Conservation (phyloP, 2,888 invertebrate species). For the Allolobophora icterica region DNA sequence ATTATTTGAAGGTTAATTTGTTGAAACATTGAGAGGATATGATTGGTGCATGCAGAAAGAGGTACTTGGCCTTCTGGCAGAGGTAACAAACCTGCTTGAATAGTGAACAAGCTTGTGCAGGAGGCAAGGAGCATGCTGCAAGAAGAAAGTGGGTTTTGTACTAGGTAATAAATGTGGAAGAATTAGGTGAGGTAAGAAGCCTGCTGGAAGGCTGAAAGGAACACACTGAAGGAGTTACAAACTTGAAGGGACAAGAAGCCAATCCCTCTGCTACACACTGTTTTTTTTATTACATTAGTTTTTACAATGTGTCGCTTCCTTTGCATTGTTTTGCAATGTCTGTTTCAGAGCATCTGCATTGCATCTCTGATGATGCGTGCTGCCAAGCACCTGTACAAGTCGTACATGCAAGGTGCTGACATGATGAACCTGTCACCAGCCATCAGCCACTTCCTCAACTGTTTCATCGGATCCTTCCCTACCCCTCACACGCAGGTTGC, state of each 20-base stretch:
- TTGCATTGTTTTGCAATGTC: background rate
- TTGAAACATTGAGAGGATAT: too few species aligned
- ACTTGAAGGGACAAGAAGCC: background rate
- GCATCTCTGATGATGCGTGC: conserved; percentile 87
- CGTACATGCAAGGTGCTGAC: conserved; percentile 88
- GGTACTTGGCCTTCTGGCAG: too few species aligned
- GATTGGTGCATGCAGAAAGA: too few species aligned
- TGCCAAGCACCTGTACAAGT: conserved; percentile 90
- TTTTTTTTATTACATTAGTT: background rate
- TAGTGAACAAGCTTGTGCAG: too few species aligned
- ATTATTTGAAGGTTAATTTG: too few species aligned
- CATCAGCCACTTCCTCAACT: conserved; percentile 94
- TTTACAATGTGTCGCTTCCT: background rate
- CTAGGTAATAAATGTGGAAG: too few species aligned
- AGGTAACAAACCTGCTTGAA: too few species aligned
- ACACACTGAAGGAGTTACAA: background rate
- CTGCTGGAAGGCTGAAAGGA: background rate
- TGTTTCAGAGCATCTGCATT: conserved; percentile 82
- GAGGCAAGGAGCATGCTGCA: too few species aligned
- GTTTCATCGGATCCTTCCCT: conserved; percentile 82
- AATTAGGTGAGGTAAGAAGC: background rate
- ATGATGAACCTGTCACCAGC: conserved; percentile 88
- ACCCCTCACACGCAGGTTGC: conserved; percentile 75
- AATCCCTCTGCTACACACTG: too few species aligned
- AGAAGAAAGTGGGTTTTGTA: background rate